Base-by-base conservation (phyloP, 2,113 vertebrate genomes). In the Cyanistes caeruleus region DNA sequence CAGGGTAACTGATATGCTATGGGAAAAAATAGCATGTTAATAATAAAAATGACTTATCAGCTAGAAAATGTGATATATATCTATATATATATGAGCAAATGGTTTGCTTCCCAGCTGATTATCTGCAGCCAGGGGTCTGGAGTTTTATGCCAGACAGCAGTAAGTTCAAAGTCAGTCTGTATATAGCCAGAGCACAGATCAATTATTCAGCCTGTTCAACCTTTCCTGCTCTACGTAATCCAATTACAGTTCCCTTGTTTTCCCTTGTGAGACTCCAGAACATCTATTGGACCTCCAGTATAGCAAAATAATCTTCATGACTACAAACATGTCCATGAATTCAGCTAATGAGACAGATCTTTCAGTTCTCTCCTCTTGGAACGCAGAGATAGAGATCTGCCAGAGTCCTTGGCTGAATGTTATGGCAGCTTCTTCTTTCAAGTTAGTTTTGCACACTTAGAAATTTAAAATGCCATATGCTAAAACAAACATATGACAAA, bases 271-370 rank as follows among this genome's bases (percentile, higher is more conserved):
- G 55, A 90, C 65, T 91, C 79, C 83, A 89, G 60, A 91, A 94
- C 43, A 95, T 70, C 64, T 94, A 78, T 51, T 95, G 90, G 83
- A 60, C 49, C 60, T 84, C 73, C 63, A 81, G 49, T 78, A 75
- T 6, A 5, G 74, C 67, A 86, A 83, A 85, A 88, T 56, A 37
- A 53, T 84, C 77, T 90, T 65, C 35, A 37, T 56, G 51, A 80
- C 31, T 81, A 74, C 52, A 94, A 95, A 85, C 41, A 76, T 11
- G 33, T 78, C 89, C 58, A 91, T 70, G 67, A 94, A 88, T 93
- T 84, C 52, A 94, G 64, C 39, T 91, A 96, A 97, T 92, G 86
- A 97, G 92, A 67, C 49, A 84, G 68, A 74, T 81, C 63, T 89
- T 84, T 77, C 60, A 59, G n/a, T 65, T 58, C 35, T 70, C 39